Percentiles rank a stretch among this genome's conserved stretches.
Conservation (phyloP, 2,113 vertebrate species). For the Kryptolebias marmoratus region DNA sequence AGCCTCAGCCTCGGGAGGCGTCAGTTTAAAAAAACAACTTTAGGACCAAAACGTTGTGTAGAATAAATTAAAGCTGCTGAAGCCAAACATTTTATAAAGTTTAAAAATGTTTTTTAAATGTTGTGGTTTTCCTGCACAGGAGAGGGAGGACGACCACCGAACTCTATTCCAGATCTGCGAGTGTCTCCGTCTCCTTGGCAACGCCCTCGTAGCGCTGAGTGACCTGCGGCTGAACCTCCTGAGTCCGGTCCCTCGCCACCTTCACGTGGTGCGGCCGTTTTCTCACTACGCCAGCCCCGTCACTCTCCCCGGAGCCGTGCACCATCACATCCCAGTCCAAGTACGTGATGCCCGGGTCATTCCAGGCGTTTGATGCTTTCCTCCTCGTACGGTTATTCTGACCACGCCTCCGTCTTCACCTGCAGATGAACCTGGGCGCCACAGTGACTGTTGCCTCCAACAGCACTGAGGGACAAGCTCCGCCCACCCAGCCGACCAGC, state of each 20-base stretch:
- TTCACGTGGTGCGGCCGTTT: conserved; percentile 90
- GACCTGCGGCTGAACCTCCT: conserved; percentile 90
- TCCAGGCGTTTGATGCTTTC: rapidly evolving
- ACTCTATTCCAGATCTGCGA: conserved; percentile 87
- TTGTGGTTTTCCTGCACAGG: conserved; percentile 61
- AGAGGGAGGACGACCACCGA: conserved; percentile 88
- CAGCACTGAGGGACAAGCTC: conserved; percentile 77
- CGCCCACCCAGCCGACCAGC: conserved; percentile 64
- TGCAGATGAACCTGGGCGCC: conserved; percentile 90
- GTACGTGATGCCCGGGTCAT: conserved; percentile 30
- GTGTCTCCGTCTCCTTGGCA: conserved; percentile 88
- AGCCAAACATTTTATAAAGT: not conserved
- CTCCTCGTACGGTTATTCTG: not conserved
- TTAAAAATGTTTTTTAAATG: not conserved
- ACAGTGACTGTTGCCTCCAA: conserved; percentile 87
- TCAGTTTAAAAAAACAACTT: too few relatives aligned
- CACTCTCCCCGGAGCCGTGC: conserved; percentile 82
- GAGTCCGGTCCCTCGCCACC: conserved; percentile 85
- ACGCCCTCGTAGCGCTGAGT: conserved; percentile 88
- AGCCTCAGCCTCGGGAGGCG: too few relatives aligned
- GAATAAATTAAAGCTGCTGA: not conserved
- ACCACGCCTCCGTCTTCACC: not conserved
- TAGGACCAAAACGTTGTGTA: too few relatives aligned
- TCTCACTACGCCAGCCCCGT: conserved; percentile 89
- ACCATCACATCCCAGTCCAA: conserved; percentile 89